phyloP scores from a whole-genome alignment of 2,888 invertebrate genomes.

The Lomographa bimaculata region DNA sequence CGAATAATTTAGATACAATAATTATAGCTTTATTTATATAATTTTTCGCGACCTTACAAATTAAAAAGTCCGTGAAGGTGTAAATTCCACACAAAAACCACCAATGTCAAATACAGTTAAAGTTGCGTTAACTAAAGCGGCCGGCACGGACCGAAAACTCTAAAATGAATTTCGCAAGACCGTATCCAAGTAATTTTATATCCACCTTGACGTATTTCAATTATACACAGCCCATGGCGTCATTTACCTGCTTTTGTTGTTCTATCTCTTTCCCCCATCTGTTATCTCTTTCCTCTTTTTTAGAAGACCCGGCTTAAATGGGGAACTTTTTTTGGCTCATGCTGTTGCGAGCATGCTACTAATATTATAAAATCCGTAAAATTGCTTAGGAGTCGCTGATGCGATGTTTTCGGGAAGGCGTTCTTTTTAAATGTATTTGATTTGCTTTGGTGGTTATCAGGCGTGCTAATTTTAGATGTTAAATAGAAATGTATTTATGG shows the following conservation, averaged over 20 bases:
- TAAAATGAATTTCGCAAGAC: conserved; percentile 27
- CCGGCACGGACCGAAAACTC: conserved; percentile 19
- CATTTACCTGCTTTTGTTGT: conserved; percentile 63
- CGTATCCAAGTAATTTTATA: conserved; percentile 26
- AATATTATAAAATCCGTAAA: conserved; percentile 23
- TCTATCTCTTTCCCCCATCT: conserved; percentile 35
- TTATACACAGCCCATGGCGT: conserved; percentile 26
- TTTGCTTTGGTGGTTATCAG: conserved; percentile 9
- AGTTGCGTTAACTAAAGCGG: conserved; percentile 13
- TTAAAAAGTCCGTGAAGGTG: conserved; percentile 12
- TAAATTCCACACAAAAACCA: conserved; percentile 11
- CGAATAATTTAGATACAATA: too few relatives aligned
- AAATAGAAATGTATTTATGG: too few relatives aligned
- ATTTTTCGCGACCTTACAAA: conserved; percentile 2
- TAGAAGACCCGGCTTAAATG: too few relatives aligned
- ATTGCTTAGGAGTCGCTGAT: conserved; percentile 15
- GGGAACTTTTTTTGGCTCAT: conserved; percentile 20
- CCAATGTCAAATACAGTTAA: conserved; percentile 16
- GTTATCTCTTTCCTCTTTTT: conserved; percentile 9
- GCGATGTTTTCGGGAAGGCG: conserved; percentile 11
- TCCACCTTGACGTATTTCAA: conserved; percentile 33
- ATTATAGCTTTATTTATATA: too few relatives aligned
- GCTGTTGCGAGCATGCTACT: conserved; percentile 6
- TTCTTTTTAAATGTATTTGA: conserved; percentile 7
- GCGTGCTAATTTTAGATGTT: conserved; percentile 13